Evolutionary conservation across 2,113 vertebrate species (phyloP).

Genomic region (Alligator mississippiensis): DNA sequence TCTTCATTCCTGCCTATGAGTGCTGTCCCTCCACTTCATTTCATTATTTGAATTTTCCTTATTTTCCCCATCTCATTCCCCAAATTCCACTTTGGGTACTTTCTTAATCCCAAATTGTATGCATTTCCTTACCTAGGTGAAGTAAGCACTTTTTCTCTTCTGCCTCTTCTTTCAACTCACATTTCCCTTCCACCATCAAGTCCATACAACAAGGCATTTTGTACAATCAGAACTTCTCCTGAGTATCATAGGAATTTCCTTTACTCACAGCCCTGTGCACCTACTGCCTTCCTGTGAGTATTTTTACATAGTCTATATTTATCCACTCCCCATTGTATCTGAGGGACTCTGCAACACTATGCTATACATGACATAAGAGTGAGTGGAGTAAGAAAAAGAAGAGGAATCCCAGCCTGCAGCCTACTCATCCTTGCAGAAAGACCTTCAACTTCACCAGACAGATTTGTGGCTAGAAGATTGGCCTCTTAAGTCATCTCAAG

Average conservation of each 20-base stretch:
- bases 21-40: too few species aligned
- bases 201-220: not conserved
- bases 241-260: not conserved
- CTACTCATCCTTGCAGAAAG: too few species aligned
- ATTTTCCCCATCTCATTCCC: not conserved
- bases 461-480: too few species aligned
- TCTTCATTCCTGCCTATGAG: not conserved
- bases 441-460: too few species aligned
- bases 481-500: too few species aligned
- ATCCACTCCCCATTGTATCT: not conserved
- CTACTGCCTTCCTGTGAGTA: too few species aligned
- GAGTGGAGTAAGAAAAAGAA: too few species aligned
- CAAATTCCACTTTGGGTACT: not conserved
- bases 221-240: not conserved
- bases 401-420: too few species aligned
- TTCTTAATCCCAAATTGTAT: not conserved
- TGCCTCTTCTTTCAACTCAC: not conserved
- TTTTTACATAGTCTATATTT: not conserved
- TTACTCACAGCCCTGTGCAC: not conserved
- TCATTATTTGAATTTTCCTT: not conserved
- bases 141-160: not conserved
- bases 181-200: not conserved
- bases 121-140: too few species aligned
- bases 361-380: too few species aligned
- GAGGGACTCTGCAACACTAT: not conserved